These are phyloP conservation scores for Puntigrus tetrazona DNA, from an alignment of 2,113 vertebrate species.

Conservation along the genomic window DNA sequence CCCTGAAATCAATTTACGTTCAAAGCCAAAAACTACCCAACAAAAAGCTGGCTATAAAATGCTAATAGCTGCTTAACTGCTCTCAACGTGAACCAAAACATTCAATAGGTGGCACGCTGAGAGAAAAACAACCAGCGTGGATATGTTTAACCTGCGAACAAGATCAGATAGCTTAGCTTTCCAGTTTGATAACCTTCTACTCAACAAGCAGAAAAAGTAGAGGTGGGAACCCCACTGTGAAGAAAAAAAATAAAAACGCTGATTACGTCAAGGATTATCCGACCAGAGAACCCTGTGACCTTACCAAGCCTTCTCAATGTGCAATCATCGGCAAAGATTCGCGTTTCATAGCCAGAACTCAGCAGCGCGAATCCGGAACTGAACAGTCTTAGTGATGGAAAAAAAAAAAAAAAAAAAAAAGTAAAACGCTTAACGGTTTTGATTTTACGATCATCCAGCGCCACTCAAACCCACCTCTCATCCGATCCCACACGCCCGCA, in stretches of 20 bases:
- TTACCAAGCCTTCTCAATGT: neutral
- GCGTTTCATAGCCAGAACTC: neutral
- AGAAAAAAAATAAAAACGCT: slow-evolving; percentile 3
- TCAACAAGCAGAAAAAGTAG: neutral
- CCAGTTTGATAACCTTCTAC: neutral
- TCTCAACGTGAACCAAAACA: neutral
- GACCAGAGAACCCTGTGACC: neutral
- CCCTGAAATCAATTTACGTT: neutral
- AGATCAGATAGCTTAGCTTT: neutral
- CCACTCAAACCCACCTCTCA: slow-evolving; percentile 96
- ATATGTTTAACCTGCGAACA: neutral
- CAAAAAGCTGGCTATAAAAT: neutral
- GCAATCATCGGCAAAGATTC: neutral
- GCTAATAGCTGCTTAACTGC: neutral
- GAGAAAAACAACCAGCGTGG: neutral
- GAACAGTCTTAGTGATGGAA: too few relatives aligned
- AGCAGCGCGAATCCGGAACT: neutral
- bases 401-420: too few relatives aligned
- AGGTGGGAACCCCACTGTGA: neutral
- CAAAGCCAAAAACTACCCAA: neutral
- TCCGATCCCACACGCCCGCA: slow-evolving; percentile 92
- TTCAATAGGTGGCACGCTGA: neutral
- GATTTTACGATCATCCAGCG: slow-evolving; percentile 87
- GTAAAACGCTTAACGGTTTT: too few relatives aligned
- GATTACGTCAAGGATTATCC: neutral